Base-by-base conservation (phyloP, 1,140 invertebrate genomes). In the Caenorhabditis tropicalis region DNA sequence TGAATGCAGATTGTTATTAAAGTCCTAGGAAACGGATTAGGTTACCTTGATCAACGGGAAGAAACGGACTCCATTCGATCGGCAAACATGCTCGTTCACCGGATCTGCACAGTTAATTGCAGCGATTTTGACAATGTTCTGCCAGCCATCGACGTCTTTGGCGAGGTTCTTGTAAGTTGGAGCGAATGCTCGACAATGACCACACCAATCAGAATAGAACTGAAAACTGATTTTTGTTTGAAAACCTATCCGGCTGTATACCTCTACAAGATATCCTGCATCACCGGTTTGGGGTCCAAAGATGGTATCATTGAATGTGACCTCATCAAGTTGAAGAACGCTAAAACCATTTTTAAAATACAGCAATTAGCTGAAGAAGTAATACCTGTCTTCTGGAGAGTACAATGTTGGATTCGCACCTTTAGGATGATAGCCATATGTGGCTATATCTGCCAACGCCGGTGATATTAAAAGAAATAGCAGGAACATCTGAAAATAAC, bases 351-450 rank as follows among this genome's bases (percentile, higher is more conserved):
- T 56, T 81, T 29, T 15, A 79, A n/a, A n/a, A n/a, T n/a, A n/a
- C n/a, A n/a, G n/a, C n/a, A n/a, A n/a, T n/a, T n/a, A n/a, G n/a
- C n/a, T n/a, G n/a, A n/a, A n/a, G n/a, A n/a, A n/a, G n/a, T n/a
- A n/a, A 10, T 51, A 49, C 79, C 79, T 43, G 49, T 85, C 84
- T 48, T 85, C 81, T 15, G 80, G 19, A 46, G 91, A 89, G 56
- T 91, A 91, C 29, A 91, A 83, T 36, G 90, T 91, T 21, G 90
- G 90, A 80, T 91, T 91, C 19, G 83, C 83, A 33, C 90, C 90
- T 65, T 91, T 89, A 0, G 89, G 89, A 21, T 81, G 65, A 27
- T 81, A 83, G 21, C 88, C 88, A 48, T 85, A 90, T 27, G 89
- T 82, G 33, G 89, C 88, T 16, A 89, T 51, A 16, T 83, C 86